phyloP scores from a whole-genome alignment of 2,113 vertebrate species.

The Scalopus aquaticus region DNA sequence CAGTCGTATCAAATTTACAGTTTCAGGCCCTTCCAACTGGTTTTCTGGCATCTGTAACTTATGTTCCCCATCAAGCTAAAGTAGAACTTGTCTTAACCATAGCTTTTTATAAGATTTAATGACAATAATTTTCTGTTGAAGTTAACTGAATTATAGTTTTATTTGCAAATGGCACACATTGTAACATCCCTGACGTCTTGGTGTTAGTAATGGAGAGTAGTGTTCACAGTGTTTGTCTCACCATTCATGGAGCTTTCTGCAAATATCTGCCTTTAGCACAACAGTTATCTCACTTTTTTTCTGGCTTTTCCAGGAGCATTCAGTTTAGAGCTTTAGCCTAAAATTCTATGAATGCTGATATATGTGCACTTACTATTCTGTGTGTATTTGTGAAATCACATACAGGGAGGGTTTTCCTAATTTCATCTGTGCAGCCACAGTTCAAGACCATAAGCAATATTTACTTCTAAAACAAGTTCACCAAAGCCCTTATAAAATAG shows the following conservation, averaged over 20 bases:
- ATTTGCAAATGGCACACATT: conserved; percentile 54
- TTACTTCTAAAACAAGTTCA: conserved; percentile 6
- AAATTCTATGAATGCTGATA: not conserved
- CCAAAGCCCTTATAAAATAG: not conserved
- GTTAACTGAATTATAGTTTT: conserved; percentile 70
- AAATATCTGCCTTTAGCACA: not conserved
- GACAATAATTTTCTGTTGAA: conserved; percentile 64
- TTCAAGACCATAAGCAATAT: not conserved
- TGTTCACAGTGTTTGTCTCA: conserved; percentile 25
- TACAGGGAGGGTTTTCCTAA: not conserved
- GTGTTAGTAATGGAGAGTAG: conserved; percentile 15
- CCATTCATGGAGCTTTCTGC: conserved; percentile 44
- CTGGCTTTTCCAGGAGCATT: not conserved
- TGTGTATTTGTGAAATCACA: conserved; percentile 39
- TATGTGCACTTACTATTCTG: conserved; percentile 9
- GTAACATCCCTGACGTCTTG: conserved; percentile 33
- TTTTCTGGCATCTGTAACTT: conserved; percentile 62
- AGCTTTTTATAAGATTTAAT: conserved; percentile 64
- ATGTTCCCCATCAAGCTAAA: conserved; percentile 52
- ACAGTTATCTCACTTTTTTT: not conserved
- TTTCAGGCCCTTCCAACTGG: conserved; percentile 45
- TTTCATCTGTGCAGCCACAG: not conserved
- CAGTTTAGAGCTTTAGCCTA: conserved; percentile 10
- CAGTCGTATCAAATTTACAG: conserved; percentile 39
- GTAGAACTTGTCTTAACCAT: conserved; percentile 38